These are phyloP conservation scores for Nyctibius grandis DNA, from an alignment of 2,797 vertebrate genomes.

Conservation along the genomic window DNA sequence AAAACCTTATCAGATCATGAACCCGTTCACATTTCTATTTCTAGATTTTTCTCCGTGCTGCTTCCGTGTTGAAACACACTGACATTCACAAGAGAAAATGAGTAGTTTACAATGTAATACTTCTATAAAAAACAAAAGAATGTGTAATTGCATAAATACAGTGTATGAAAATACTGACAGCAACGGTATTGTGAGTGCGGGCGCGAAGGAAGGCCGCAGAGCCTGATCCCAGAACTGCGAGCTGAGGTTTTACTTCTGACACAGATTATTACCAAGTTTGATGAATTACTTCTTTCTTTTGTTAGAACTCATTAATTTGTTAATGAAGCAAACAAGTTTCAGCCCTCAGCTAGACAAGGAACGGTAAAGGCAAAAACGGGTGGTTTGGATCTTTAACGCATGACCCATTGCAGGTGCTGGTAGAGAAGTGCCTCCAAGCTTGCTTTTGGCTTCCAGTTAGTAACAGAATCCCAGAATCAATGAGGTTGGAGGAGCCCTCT, in stretches of 20 bases:
- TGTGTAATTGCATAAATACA: accelerated
- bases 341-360: neutral
- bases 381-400: accelerated
- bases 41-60: neutral
- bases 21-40: neutral
- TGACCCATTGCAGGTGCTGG: neutral
- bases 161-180: neutral
- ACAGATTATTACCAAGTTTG: neutral
- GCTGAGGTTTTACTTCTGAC: neutral
- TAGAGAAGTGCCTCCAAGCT: neutral
- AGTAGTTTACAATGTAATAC: neutral
- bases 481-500: no score
- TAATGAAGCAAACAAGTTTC: neutral
- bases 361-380: accelerated
- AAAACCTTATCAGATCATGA: neutral
- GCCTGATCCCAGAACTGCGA: neutral
- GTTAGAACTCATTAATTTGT: neutral
- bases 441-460: neutral
- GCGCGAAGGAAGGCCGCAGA: neutral
- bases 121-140: neutral
- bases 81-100: neutral
- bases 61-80: accelerated
- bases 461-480: no score
- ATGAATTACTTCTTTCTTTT: neutral
- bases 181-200: neutral